Evolutionary conservation across 2,113 vertebrate genomes (phyloP), one percentile per base, ranked within the genome.

Genomic region (Nibea albiflora): DNA sequence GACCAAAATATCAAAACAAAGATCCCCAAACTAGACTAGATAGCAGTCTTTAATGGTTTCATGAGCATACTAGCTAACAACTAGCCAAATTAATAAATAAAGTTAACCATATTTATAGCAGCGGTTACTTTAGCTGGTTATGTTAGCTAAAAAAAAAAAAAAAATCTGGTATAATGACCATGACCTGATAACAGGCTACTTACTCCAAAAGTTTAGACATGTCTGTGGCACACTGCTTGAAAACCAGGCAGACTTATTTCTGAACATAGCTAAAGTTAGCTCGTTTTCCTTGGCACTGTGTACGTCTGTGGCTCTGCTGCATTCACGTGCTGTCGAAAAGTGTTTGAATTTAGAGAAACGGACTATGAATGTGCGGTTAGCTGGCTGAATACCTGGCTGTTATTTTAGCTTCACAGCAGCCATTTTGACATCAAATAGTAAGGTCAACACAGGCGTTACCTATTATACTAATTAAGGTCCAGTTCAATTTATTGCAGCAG

Each of bases 171-270:
- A 35, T 44, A 44, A 35, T 35, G 31, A 35, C 6, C 31, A 44
- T 12, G 42, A 44, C 2, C 42, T 46, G 4, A 46, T 14, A 16
- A 49, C 3, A 20, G 17, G 10, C 7, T 67, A 89, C 94, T 94
- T 89, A 96, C 95, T 84, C 95, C 95, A 96, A 24, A 94, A 92
- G 6, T 22, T 54, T 4, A 8, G 35, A 24, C 53, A n/a, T 3
- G 75, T 14, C 49, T 66, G 39, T 17, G 78, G 74, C 49, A 95
- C 94, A 81, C 94, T 94, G n/a, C 61, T 77, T 1, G 95, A 96
- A 85, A 96, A 95, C 95, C 95, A 96, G 5, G 93, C 95, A 3
- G 87, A 87, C 80, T 85, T 94, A 2, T 76, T 71, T 63, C 26
- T 81, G 89, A 95, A 96, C 95, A 96, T 95, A 2, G 22, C 63